Base-by-base conservation (phyloP, 2,888 invertebrate species). In the Campoletis raptor region DNA sequence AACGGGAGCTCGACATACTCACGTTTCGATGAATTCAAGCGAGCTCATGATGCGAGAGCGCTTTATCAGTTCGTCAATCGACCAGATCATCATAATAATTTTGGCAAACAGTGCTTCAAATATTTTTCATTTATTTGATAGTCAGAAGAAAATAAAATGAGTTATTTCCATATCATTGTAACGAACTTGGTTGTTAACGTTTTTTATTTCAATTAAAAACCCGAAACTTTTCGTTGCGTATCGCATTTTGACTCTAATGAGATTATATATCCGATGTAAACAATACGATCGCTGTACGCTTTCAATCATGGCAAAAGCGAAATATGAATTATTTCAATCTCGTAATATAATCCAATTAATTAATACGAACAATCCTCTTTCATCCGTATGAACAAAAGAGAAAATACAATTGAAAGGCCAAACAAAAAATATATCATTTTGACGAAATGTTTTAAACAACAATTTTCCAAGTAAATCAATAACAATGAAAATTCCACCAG, bases 71-170 rank as follows among this genome's bases (percentile, higher is more conserved):
- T 83, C 57, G 76, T 83, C 87, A 76, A 85, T 84, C 86, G 69
- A 54, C 21, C 70, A 48, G 85, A 87, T 79, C 42, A 89, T 78
- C 54, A 57, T 67, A 54, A 73, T 85, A 86, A 87, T 86, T 86
- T 80, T 86, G 54, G 67, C 78, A 76, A 70, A 42, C 12, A 40
- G 37, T 45, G n/a, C 6, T 36, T 36, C 37, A 3, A 18, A 30
- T 42, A 10, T 8, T 10, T 21, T 30, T 5, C 12, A 36, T 69
- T 0, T 12, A 8, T 37, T 36, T 42, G 7, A 21, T 18, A n/a
- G 15, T 48, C n/a, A 6, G 8, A 45, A 2, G 24, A 7, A 52
- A 18, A 64, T 21, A 21, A 30, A 37, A 57, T 21, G 67, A 48
- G 66, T 52, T 40, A 78, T 61, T 79, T 52, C 15, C 52, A 24